Evolutionary conservation across 2,113 vertebrate genomes (phyloP), one percentile per base, ranked within the genome.

Genomic region (Mastomys natalensis): DNA sequence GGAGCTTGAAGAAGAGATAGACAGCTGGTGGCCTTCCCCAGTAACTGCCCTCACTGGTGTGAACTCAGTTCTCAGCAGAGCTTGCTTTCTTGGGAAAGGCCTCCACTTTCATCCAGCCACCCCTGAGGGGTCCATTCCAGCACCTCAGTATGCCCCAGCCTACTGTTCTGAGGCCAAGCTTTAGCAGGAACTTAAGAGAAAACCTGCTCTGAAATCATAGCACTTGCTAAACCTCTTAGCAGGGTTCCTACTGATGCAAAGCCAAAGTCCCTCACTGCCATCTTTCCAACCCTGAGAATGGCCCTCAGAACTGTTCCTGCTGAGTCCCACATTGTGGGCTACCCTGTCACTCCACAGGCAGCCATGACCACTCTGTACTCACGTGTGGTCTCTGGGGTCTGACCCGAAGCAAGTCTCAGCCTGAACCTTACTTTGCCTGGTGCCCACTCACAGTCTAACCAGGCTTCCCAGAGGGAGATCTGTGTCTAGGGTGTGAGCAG

Each of bases 391-490:
- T 24, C 45, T 15, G 17, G 17, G 62, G 48, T 43, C 40, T 60
- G 19, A 66, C 13, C 40, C 17, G 13, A 24, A n/a, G n/a, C 24
- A 55, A 53, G 48, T 22, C 29, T 40, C 68, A 34, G 70, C 74
- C 74, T 2, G 34, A 76, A 26, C 15, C 9, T 17, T 12, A 11
- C 58, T 11, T 26, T 21, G 29, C 12, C 3, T 37, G 31, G 53
- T 68, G 11, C 31, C 9, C 5, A 16, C 1, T 17, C 19, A 1
- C 76, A 43, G 0, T 62, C 89, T 74, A 29, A 0, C 31, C 34
- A 2, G 48, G 60, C 37, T 48, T 37, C 78, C 66, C 2, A 4
- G 0, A 13, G 64, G 0, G 2, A 64, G 76, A 0, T 1, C 12
- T 4, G 11, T 12, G 19, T 24, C 60, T 51, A 1, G 6, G 1